phyloP scores from a whole-genome alignment of 2,797 vertebrate genomes.

The Pterois miles region DNA sequence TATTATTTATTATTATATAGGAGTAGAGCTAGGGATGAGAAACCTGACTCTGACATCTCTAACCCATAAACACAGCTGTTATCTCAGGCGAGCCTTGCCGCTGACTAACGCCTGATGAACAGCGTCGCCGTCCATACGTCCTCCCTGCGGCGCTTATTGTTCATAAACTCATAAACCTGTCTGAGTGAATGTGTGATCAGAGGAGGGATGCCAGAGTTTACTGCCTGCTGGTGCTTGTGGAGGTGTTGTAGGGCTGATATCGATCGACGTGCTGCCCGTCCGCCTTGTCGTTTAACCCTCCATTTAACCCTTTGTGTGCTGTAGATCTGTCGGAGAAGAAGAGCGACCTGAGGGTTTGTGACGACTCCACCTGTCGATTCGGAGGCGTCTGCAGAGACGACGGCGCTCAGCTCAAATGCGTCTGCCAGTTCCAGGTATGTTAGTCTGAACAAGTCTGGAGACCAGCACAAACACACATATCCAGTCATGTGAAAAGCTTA shows the following conservation, averaged over 20 bases:
- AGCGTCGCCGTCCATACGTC: too few relatives aligned
- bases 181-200: not conserved
- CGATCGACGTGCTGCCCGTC: not conserved
- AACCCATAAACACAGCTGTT: too few relatives aligned
- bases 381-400: constrained; percentile 94
- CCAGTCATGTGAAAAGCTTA: too few relatives aligned
- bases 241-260: not conserved
- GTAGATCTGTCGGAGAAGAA: constrained; percentile 91
- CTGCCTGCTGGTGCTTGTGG: not conserved
- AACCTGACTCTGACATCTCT: too few relatives aligned
- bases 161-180: constrained; percentile 18
- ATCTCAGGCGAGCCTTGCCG: too few relatives aligned
- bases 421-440: constrained; percentile 93
- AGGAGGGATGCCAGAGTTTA: not conserved
- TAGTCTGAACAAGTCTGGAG: too few relatives aligned
- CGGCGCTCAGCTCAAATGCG: constrained; percentile 90
- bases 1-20: too few relatives aligned
- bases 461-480: too few relatives aligned
- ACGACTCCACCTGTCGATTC: constrained; percentile 92
- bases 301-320: not conserved
- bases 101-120: too few relatives aligned
- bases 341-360: constrained; percentile 89
- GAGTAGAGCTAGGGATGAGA: too few relatives aligned
- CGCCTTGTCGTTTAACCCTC: not conserved
- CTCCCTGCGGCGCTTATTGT: too few relatives aligned